Percentiles rank a stretch among this genome's conserved stretches.
These are phyloP conservation scores for Gobio occitaniae DNA, from an alignment of 2,797 vertebrate genomes.

Conservation along the genomic window DNA sequence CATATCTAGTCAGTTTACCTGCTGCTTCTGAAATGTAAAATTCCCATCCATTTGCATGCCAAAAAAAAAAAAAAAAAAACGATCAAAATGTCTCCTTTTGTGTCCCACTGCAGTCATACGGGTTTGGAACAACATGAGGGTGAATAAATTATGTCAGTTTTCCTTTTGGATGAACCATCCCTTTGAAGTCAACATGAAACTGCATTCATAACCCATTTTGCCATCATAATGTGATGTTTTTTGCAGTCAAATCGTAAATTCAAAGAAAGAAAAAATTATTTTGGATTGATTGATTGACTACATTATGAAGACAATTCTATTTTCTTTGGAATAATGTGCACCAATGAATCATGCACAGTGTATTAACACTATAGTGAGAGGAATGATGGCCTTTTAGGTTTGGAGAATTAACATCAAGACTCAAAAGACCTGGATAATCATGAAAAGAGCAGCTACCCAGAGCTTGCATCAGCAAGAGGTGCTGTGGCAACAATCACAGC, in stretches of 20 bases:
- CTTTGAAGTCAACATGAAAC: constrained; percentile 21
- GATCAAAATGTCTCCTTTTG: background rate
- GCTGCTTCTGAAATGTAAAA: constrained; percentile 5
- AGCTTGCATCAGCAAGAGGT: constrained; percentile 4
- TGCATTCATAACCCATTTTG: constrained; percentile 8
- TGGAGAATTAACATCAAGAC: background rate
- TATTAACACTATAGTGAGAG: background rate
- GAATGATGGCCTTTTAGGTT: constrained; percentile 1
- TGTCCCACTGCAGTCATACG: background rate
- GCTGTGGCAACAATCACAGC: constrained; percentile 10
- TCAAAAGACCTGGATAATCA: background rate
- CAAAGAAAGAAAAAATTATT: background rate
- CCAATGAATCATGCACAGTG: background rate
- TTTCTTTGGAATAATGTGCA: background rate
- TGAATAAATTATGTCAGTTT: background rate
- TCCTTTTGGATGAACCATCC: background rate
- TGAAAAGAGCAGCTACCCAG: constrained; percentile 9
- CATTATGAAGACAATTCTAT: background rate
- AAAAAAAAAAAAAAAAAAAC: background rate
- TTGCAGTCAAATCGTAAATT: background rate
- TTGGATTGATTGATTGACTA: background rate
- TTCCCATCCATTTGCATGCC: background rate
- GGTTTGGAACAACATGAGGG: constrained; percentile 5
- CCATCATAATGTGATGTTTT: background rate
- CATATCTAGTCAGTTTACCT: constrained; percentile 12